A percentile compares a stretch with the other conserved stretches of the same genome.
Evolutionary conservation across 2,113 vertebrate species (phyloP).

Genomic region (Dromas ardeola): DNA sequence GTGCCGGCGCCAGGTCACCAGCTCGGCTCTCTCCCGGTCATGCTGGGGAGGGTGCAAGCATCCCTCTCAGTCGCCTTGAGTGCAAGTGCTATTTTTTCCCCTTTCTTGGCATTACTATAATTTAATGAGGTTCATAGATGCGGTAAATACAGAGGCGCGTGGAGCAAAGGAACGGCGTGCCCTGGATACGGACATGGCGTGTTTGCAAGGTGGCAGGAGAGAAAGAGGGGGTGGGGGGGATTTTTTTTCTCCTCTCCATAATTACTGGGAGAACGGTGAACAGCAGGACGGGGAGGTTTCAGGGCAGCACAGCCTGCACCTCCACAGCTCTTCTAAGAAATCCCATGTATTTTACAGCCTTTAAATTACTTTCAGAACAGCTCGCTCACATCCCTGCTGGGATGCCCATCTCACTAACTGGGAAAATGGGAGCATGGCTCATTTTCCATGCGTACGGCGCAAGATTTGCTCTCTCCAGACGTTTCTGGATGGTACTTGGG

Average conservation of each 20-base stretch:
- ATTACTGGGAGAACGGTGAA: background rate
- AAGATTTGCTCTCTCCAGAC: background rate
- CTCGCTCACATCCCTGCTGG: fast-evolving
- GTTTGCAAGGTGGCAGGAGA: background rate
- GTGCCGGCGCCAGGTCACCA: background rate
- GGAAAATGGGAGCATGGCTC: background rate
- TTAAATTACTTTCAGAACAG: background rate
- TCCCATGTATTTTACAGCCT: background rate
- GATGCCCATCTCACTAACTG: background rate
- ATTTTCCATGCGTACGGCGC: fast-evolving
- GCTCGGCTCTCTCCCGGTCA: background rate
- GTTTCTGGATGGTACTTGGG: background rate
- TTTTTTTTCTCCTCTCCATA: background rate
- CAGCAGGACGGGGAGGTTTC: background rate
- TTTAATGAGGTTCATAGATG: background rate
- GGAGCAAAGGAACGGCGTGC: background rate
- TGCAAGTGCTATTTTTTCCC: background rate
- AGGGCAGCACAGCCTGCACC: background rate
- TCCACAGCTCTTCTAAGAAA: background rate
- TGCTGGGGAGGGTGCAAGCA: background rate
- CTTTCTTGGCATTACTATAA: background rate
- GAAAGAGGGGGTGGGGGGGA: background rate
- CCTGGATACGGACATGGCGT: fast-evolving
- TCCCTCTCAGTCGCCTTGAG: fast-evolving
- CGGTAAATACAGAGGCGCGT: background rate